phyloP scores from a whole-genome alignment of 2,888 invertebrate genomes.

The Calephelis perditalis region DNA sequence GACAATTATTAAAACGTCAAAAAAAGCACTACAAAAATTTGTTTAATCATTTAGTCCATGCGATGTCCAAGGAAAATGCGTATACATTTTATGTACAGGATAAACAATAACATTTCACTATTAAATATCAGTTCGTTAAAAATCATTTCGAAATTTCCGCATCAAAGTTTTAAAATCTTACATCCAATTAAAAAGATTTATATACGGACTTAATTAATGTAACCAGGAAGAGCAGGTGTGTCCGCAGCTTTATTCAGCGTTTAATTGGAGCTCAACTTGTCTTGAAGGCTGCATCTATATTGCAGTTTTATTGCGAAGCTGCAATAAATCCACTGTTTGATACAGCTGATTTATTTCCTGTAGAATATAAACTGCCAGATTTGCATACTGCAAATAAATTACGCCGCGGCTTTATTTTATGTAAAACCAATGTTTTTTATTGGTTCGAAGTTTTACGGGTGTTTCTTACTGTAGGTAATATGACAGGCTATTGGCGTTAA shows the following conservation, averaged over 20 bases:
- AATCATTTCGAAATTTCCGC: background rate
- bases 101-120: too few relatives aligned
- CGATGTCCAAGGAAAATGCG: too few relatives aligned
- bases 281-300: conserved; percentile 24
- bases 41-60: too few relatives aligned
- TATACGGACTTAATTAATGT: conserved; percentile 1
- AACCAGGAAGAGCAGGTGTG: conserved; percentile 17
- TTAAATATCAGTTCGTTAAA: too few relatives aligned
- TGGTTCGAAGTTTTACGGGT: background rate
- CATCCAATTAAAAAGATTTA: conserved; percentile 8
- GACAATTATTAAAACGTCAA: too few relatives aligned
- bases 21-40: too few relatives aligned
- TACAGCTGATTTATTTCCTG: conserved; percentile 14
- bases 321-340: conserved; percentile 19
- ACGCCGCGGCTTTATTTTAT: conserved; percentile 7
- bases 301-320: conserved; percentile 23
- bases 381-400: conserved; percentile 8
- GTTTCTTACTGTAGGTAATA: too few relatives aligned
- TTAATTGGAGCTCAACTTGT: conserved; percentile 28
- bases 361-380: conserved; percentile 12
- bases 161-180: background rate
- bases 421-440: conserved; percentile 1
- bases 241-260: conserved; percentile 17
- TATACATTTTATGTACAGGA: too few relatives aligned
- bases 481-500: too few relatives aligned